phyloP scores from a whole-genome alignment of 2,888 invertebrate species.

The Macaria notata region DNA sequence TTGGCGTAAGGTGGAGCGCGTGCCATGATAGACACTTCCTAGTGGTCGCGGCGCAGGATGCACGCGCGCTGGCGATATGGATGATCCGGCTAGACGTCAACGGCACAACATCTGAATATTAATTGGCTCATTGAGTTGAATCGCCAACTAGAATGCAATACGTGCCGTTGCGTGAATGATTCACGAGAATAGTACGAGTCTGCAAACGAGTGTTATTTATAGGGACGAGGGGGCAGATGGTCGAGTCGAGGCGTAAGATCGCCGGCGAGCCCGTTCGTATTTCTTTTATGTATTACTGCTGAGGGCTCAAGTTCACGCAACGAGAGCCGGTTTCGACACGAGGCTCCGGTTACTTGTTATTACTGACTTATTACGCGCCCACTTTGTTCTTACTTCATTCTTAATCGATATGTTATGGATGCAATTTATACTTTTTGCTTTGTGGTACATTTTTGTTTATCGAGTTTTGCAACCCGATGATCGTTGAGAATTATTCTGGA shows the following conservation, averaged over 20 bases:
- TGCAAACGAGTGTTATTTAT: constrained; percentile 33
- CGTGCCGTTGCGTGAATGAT: constrained; percentile 58
- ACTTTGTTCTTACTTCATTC: constrained; percentile 57
- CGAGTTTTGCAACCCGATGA: constrained; percentile 17
- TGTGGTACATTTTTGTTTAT: constrained; percentile 28
- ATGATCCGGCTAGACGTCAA: constrained; percentile 67
- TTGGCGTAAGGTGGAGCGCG: constrained; percentile 13
- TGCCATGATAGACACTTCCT: constrained; percentile 59
- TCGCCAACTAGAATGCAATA: constrained; percentile 64
- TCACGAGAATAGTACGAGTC: constrained; percentile 47
- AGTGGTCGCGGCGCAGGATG: constrained; percentile 61
- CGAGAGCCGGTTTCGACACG: constrained; percentile 63
- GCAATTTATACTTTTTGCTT: constrained; percentile 38
- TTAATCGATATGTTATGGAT: constrained; percentile 45
- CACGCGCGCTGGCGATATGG: constrained; percentile 67
- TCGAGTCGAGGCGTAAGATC: not conserved
- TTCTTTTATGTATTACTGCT: constrained; percentile 32
- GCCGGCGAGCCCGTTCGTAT: constrained; percentile 36
- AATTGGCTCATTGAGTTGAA: constrained; percentile 73
- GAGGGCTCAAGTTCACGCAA: constrained; percentile 60
- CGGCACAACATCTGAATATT: constrained; percentile 69
- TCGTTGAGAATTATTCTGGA: constrained; percentile 22
- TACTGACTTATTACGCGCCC: constrained; percentile 42
- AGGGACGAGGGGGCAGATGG: constrained; percentile 19
- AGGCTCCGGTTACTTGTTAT: constrained; percentile 55